These are phyloP conservation scores for Bombus breviceps DNA, from an alignment of 1,140 invertebrate genomes.

Conservation along the genomic window DNA sequence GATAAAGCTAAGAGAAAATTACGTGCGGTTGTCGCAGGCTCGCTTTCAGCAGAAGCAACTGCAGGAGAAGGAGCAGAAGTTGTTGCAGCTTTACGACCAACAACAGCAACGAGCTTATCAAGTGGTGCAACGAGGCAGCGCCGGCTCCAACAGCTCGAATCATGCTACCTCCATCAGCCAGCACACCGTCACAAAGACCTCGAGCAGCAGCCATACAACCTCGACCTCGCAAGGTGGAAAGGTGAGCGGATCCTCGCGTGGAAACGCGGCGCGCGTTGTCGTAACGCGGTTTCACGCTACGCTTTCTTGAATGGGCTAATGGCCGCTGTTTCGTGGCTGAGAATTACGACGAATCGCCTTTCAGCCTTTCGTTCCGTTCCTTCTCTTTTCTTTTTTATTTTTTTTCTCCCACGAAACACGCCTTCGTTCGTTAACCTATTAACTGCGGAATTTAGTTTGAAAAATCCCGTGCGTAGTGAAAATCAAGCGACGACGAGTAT, in stretches of 20 bases:
- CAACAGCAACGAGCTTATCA: slow-evolving; percentile 88
- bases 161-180: slow-evolving; percentile 68
- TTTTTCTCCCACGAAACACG: too few species aligned
- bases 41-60: slow-evolving; percentile 89
- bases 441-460: too few species aligned
- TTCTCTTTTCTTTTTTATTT: neutral
- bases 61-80: slow-evolving; percentile 88
- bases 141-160: slow-evolving; percentile 82
- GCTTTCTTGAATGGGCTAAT: slow-evolving; percentile 36
- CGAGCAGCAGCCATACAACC: slow-evolving; percentile 66
- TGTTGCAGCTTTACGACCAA: slow-evolving; percentile 87
- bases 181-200: slow-evolving; percentile 69
- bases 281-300: slow-evolving; percentile 30
- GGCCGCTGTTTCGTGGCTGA: neutral
- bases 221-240: slow-evolving; percentile 73
- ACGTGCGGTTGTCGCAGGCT: slow-evolving; percentile 81
- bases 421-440: neutral
- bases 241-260: slow-evolving; percentile 61
- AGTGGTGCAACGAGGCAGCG: slow-evolving; percentile 85
- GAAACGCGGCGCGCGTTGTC: slow-evolving; percentile 4
- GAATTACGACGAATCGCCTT: neutral
- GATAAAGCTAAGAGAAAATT: slow-evolving; percentile 44
- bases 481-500: too few species aligned
- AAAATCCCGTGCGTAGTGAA: too few species aligned
- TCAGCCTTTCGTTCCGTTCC: too few species aligned